Base-by-base conservation (phyloP, 2,113 vertebrate species). In the Erpornis zantholeuca region DNA sequence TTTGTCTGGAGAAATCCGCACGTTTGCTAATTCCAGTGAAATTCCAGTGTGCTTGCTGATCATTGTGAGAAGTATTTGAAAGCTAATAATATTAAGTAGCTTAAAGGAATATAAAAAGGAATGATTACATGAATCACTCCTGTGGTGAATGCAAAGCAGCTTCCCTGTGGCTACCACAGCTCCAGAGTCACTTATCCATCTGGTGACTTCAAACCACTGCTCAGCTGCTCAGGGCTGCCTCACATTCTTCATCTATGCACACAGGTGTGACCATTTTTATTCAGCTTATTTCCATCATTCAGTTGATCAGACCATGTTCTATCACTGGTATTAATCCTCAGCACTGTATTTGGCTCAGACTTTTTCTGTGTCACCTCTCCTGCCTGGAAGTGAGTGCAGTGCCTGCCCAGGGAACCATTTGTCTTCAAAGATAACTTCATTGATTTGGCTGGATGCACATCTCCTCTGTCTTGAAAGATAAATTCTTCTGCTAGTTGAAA, bases 101-200 rank as follows among this genome's bases (percentile, higher is more conserved):
- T 84, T 78, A 71, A 63, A 89, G 68, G 29, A 64, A 12, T 47
- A 22, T 28, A 29, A 53, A 82, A 75, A 59, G 33, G 29, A 42
- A 60, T 54, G 2, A 36, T 63, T 68, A 12, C 0, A 0, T 15
- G 49, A 40, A 42, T 42, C 40, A 42, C 14, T 42, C 40, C 40
- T 78, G 70, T 0, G 0, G 20, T 60, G 54, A 63, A 63, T 72
- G 33, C 24, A 38, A 18, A 82, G 63, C 0, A 0, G 20, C 33
- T 83, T 86, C 27, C 28, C 72, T 4, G 11, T 0, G 0, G 66
- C 66, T n/a, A 7, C 36, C 2, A 1, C 1, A 2, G 72, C 69
- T 75, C 52, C 13, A 29, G 59, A 65, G 45, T 83, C 3, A 14
- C 36, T 88, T 72, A 11, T 80, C 33, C 54, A 14, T 66, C 35